Evolutionary conservation across 2,797 vertebrate species (phyloP), one percentile per base, ranked within the genome.

Genomic region (Passerculus sandwichensis): DNA sequence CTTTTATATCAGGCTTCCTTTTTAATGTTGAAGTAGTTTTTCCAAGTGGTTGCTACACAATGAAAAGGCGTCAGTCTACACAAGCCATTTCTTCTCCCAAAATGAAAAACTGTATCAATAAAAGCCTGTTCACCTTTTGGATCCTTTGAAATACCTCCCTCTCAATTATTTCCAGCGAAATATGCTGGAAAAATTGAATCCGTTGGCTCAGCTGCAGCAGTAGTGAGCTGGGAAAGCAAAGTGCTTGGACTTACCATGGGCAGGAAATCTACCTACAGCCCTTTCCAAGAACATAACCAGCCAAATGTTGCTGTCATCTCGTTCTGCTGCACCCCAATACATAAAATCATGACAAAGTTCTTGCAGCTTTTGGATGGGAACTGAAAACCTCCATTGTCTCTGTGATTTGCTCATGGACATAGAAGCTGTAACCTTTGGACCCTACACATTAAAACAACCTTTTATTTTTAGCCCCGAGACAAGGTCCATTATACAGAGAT

Each of bases 151-250:
- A 94, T 54, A 82, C 6, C 50, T 79, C 67, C 54, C 25, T 92
- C 9, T 32, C 42, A 79, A 66, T 93, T 38, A 83, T 81, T 36
- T 36, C 36, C 88, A 97, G 91, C 84, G 96, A 94, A 95, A 62
- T 25, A 59, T n/a, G 91, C 69, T 38, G 38, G 50, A 38, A n/a
- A 65, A 85, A 18, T 11, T 75, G 71, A 71, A 88, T 79, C 81
- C 0, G 1, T 38, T 95, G 76, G 59, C 90, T 65, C 89, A 96
- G 66, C 61, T 26, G 48, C 89, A 96, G 66, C 64, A 25, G 48
- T 3, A 57, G 62, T 0, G 3, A 91, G n/a, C 50, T 91, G 78
- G 61, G 85, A 74, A 86, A 85, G 73, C 48, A 93, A 93, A 93
- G 64, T 2, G 9, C 50, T 93, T 15, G 4, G 75, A 77, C 67